These are phyloP conservation scores for Andricus grossulariae DNA, from an alignment of 1,140 invertebrate genomes.

Conservation along the genomic window DNA sequence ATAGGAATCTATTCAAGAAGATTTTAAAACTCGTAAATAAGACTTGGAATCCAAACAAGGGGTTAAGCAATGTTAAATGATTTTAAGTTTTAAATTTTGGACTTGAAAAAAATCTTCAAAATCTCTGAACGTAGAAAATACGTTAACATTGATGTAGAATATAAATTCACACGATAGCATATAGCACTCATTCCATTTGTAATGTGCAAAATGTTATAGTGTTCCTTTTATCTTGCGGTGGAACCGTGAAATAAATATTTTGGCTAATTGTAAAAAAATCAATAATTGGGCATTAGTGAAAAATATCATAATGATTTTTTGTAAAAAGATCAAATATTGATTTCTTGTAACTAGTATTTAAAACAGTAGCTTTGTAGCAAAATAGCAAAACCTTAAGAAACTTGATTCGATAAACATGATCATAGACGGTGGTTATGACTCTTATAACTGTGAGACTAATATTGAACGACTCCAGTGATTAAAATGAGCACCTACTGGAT, in stretches of 20 bases:
- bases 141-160: too few species aligned
- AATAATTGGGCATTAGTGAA: slow-evolving; percentile 4
- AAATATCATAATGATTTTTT: not conserved
- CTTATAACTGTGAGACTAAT: not conserved
- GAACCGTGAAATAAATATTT: too few species aligned
- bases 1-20: not conserved
- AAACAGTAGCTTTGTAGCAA: not conserved
- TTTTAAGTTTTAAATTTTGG: too few species aligned
- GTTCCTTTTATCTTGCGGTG: not conserved
- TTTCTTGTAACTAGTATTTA: not conserved
- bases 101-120: too few species aligned
- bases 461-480: slow-evolving; percentile 13
- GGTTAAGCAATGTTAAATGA: too few species aligned
- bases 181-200: slow-evolving; percentile 11
- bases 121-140: too few species aligned
- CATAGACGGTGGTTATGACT: slow-evolving; percentile 25
- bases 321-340: not conserved
- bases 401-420: not conserved
- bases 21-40: not conserved
- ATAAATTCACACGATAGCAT: too few species aligned
- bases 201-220: slow-evolving; percentile 17
- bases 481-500: not conserved
- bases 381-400: not conserved
- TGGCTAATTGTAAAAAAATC: not conserved
- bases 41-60: too few species aligned